A percentile compares a stretch with the other conserved stretches of the same genome.
Evolutionary conservation across 2,797 vertebrate species (phyloP).

Genomic region (Coccyzus lansbergi): DNA sequence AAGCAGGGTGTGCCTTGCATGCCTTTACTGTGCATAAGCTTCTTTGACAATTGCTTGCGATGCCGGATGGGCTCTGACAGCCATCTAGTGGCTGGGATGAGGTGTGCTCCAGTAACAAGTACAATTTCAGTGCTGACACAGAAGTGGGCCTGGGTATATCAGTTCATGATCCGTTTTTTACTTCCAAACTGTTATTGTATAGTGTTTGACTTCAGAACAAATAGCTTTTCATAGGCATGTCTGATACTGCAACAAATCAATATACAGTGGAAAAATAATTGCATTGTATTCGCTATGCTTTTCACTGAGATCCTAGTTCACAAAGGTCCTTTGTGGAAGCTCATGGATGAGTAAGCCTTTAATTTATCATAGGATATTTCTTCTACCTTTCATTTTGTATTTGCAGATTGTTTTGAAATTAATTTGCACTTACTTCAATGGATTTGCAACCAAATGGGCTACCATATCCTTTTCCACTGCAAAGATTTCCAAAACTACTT

Average conservation of each 20-base stretch:
- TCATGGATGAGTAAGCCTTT: not conserved
- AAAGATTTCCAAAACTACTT: slow-evolving; percentile 14
- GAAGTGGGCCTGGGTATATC: not conserved
- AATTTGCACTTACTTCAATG: not conserved
- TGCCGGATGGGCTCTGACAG: slow-evolving; percentile 19
- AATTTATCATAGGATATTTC: not conserved
- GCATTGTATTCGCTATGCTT: not conserved
- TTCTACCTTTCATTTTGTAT: not conserved
- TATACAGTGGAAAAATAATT: not conserved
- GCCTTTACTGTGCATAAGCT: not conserved
- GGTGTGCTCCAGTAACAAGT: not conserved
- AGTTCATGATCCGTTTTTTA: not conserved
- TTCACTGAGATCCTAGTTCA: not conserved
- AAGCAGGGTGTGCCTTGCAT: not conserved
- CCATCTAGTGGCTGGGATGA: slow-evolving; percentile 65
- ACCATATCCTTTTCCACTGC: not conserved
- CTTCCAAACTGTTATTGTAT: accelerated
- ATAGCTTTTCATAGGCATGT: not conserved
- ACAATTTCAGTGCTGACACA: not conserved
- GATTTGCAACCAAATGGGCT: not conserved
- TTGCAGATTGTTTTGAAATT: not conserved
- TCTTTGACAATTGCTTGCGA: not conserved
- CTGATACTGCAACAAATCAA: not conserved
- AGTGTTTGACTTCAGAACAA: not conserved
- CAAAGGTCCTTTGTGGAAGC: not conserved